phyloP scores from a whole-genome alignment of 2,888 invertebrate species.

The Stenodera caucasica region DNA sequence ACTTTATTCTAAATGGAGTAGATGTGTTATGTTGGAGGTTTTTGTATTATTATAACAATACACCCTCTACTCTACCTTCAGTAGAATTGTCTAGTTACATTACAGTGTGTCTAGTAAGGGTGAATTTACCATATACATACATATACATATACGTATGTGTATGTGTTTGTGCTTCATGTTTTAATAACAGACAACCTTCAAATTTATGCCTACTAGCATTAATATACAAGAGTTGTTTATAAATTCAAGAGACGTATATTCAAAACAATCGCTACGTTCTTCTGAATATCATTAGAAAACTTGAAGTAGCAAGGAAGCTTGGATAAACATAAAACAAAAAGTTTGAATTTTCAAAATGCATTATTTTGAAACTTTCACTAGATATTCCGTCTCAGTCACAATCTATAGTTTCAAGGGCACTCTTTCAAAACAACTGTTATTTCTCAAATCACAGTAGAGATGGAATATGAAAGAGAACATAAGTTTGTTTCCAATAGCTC shows the following conservation, averaged over 20 bases:
- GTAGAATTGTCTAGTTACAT: conserved; percentile 8
- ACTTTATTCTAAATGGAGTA: conserved; percentile 14
- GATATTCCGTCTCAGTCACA: too few relatives aligned
- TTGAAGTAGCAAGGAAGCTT: not conserved
- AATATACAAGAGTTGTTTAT: conserved; percentile 32
- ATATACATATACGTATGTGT: too few relatives aligned
- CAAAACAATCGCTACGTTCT: conserved; percentile 27
- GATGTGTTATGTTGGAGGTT: not conserved
- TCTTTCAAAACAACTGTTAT: too few relatives aligned
- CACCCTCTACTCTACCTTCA: conserved; percentile 1
- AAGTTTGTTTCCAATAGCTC: too few relatives aligned
- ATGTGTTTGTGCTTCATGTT: conserved; percentile 22
- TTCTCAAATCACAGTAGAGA: too few relatives aligned
- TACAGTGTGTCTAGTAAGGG: conserved; percentile 20
- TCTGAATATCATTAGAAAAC: not conserved
- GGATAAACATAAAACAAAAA: not conserved
- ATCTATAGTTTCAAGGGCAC: too few relatives aligned
- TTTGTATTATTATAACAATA: conserved; percentile 3
- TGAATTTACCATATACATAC: conserved; percentile 16
- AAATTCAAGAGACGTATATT: conserved; percentile 28
- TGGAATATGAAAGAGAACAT: too few relatives aligned
- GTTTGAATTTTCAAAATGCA: conserved; percentile 1
- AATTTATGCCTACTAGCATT: conserved; percentile 30
- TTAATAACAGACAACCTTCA: conserved; percentile 32
- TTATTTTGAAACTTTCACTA: not conserved